phyloP scores from a whole-genome alignment of 2,797 vertebrate species.

The Ceyx erithaca region DNA sequence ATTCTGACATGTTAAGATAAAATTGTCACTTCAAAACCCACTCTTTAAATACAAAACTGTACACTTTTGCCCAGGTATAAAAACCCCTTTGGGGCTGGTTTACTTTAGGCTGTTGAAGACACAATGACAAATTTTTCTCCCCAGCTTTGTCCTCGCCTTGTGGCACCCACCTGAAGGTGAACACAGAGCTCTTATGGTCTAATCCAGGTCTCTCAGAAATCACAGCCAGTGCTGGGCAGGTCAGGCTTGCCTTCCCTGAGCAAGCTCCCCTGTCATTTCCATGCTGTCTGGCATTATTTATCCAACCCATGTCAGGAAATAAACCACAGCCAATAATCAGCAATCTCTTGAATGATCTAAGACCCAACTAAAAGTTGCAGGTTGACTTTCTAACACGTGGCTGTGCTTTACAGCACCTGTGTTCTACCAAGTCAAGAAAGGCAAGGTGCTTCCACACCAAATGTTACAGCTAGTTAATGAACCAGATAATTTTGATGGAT shows the following conservation, averaged over 20 bases:
- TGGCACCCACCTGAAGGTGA: not conserved
- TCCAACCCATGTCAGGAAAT: not conserved
- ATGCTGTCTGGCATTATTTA: not conserved
- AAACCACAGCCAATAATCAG: not conserved
- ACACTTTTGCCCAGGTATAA: not conserved
- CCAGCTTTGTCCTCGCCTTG: not conserved
- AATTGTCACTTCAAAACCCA: not conserved
- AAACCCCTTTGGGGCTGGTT: not conserved
- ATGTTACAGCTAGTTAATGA: not conserved
- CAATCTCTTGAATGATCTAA: not conserved
- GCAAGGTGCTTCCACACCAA: not conserved
- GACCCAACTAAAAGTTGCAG: not conserved
- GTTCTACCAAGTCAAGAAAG: not conserved
- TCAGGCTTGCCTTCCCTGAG: not conserved
- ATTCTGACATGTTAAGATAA: not conserved
- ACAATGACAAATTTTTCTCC: not conserved
- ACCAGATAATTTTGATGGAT: not conserved
- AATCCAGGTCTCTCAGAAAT: not conserved
- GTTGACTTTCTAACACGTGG: not conserved
- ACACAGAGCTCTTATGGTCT: accelerated
- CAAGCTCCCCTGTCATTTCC: not conserved
- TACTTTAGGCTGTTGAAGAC: not conserved
- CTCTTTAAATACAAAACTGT: not conserved
- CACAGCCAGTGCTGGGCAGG: accelerated
- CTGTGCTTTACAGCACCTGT: not conserved